Conservation (phyloP, 2,113 vertebrate species). For the Pangasianodon gigas region DNA sequence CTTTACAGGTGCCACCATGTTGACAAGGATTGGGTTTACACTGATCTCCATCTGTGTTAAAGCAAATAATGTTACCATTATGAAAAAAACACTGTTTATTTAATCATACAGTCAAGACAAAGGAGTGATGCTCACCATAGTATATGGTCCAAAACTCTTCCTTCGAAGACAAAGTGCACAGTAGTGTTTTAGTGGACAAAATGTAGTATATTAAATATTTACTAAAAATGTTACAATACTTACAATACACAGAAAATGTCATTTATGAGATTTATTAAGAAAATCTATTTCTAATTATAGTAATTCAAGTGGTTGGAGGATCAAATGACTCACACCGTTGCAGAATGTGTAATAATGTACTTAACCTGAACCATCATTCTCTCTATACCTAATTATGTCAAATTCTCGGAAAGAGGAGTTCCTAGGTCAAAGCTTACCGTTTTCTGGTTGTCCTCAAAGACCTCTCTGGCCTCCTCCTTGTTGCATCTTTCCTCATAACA, state of each 20-base stretch:
- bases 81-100: not conserved
- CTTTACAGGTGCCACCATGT: slow-evolving; percentile 75
- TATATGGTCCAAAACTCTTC: slow-evolving; percentile 67
- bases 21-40: slow-evolving; percentile 83
- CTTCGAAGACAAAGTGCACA: slow-evolving; percentile 54
- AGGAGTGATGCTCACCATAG: slow-evolving; percentile 57
- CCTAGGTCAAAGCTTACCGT: slow-evolving; percentile 61
- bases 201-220: not conserved
- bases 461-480: slow-evolving; percentile 87
- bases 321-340: not conserved
- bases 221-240: not conserved
- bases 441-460: slow-evolving; percentile 75
- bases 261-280: not conserved
- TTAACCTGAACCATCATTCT: not conserved
- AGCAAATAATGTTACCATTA: not conserved
- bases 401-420: not conserved
- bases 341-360: not conserved
- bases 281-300: not conserved
- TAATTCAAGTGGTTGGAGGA: not conserved
- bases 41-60: slow-evolving; percentile 71
- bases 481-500: slow-evolving; percentile 84
- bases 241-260: not conserved
- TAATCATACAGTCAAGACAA: not conserved
- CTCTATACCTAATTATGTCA: no score
- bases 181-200: not conserved